Conservation (phyloP, 2,888 invertebrate genomes). For the Dorcus parallelipipedus region DNA sequence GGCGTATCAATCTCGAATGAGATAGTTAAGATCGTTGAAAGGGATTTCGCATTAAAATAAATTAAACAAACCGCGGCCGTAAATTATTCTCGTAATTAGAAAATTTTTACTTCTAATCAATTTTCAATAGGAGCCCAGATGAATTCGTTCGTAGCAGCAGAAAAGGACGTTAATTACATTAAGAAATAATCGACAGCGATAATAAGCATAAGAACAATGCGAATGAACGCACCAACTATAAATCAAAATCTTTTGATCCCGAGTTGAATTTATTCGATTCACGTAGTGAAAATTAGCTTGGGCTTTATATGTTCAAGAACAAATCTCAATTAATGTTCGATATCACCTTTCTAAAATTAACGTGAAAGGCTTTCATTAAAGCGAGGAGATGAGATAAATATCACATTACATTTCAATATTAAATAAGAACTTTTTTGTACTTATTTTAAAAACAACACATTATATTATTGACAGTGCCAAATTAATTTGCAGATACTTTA, state of each 20-base stretch:
- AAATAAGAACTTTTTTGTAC: too few species aligned
- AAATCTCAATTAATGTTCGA: too few species aligned
- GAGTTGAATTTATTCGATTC: conserved; percentile 14
- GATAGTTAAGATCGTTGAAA: too few species aligned
- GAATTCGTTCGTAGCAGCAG: neutral
- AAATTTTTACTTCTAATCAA: conserved; percentile 8
- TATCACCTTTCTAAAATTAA: too few species aligned
- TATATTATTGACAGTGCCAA: too few species aligned
- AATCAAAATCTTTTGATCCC: conserved; percentile 14
- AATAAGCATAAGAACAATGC: conserved; percentile 4
- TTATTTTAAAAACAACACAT: too few species aligned
- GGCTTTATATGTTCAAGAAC: too few species aligned
- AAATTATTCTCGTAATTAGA: conserved; percentile 5
- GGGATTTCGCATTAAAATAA: neutral
- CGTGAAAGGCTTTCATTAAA: too few species aligned
- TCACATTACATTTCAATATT: too few species aligned
- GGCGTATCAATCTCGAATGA: too few species aligned
- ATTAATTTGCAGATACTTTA: too few species aligned
- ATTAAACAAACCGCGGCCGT: neutral
- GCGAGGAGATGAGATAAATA: too few species aligned
- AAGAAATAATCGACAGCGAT: neutral
- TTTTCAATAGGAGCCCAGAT: conserved; percentile 2
- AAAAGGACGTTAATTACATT: neutral
- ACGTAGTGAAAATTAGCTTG: conserved; percentile 13
- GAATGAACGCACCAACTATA: conserved; percentile 6